A percentile compares a stretch with the other conserved stretches of the same genome.
phyloP scores from a whole-genome alignment of 2,888 invertebrate species.

The Microplitis manilae region DNA sequence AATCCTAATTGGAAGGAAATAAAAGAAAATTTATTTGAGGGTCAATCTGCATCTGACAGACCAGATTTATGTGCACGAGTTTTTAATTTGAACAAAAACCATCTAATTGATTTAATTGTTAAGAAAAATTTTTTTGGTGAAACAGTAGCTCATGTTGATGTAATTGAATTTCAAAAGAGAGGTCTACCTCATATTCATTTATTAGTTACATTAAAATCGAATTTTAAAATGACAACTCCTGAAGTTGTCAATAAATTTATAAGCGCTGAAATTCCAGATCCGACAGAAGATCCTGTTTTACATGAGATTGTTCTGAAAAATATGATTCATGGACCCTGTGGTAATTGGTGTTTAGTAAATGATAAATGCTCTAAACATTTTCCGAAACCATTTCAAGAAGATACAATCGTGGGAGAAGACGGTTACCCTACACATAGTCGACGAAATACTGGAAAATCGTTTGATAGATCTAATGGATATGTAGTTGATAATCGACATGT shows the following conservation, averaged over 20 bases:
- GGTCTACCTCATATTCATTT: constrained; percentile 51
- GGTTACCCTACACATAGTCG: constrained; percentile 56
- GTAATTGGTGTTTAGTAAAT: constrained; percentile 51
- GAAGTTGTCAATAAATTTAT: constrained; percentile 48
- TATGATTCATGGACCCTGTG: constrained; percentile 67
- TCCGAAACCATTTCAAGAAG: constrained; percentile 54
- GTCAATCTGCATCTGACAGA: constrained; percentile 48
- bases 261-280: constrained; percentile 65
- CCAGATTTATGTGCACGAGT: constrained; percentile 46
- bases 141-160: constrained; percentile 42
- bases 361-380: constrained; percentile 57
- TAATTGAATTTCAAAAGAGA: constrained; percentile 50
- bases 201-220: constrained; percentile 46
- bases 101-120: constrained; percentile 41
- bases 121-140: constrained; percentile 44
- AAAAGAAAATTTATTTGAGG: constrained; percentile 43
- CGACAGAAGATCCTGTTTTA: constrained; percentile 52
- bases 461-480: constrained; percentile 44
- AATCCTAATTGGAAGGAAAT: constrained; percentile 52
- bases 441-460: constrained; percentile 47
- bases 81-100: constrained; percentile 44
- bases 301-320: constrained; percentile 58
- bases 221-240: constrained; percentile 47
- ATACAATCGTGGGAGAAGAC: constrained; percentile 52
- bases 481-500: constrained; percentile 62